Evolutionary conservation across 2,113 vertebrate genomes (phyloP).

Genomic region (Hyperoodon ampullatus): DNA sequence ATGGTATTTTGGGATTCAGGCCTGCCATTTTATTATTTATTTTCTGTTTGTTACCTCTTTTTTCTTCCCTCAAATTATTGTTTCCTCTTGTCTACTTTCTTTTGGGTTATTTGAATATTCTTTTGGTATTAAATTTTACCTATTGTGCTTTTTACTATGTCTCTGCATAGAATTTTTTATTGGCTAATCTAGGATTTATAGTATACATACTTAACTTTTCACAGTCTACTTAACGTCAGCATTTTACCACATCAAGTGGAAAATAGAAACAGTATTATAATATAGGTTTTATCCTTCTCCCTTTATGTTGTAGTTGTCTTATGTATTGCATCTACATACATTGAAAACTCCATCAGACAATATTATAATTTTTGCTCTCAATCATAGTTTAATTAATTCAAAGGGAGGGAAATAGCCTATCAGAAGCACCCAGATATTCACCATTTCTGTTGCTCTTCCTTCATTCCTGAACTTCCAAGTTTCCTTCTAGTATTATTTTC

Average conservation of each 20-base stretch:
- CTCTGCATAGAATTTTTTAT: background rate
- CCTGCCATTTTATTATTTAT: background rate
- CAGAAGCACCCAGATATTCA: background rate
- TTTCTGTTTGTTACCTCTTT: background rate
- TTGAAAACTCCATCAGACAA: background rate
- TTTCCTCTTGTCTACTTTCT: background rate
- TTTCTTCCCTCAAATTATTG: background rate
- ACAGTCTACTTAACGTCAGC: background rate
- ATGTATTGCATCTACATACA: background rate
- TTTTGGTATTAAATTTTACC: background rate
- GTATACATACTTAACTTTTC: background rate
- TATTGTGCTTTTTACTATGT: background rate
- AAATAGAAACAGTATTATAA: background rate
- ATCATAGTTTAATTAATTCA: background rate
- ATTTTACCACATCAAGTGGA: background rate
- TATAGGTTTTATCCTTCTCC: background rate
- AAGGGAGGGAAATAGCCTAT: background rate
- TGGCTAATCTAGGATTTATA: background rate
- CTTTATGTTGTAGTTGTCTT: background rate
- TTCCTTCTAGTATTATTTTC: background rate
- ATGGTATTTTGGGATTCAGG: background rate
- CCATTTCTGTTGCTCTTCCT: background rate
- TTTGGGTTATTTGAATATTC: background rate
- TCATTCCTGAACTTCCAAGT: background rate
- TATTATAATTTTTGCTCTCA: background rate